Conservation (phyloP, 2,797 vertebrate genomes). For the Phataginus tetradactyla region DNA sequence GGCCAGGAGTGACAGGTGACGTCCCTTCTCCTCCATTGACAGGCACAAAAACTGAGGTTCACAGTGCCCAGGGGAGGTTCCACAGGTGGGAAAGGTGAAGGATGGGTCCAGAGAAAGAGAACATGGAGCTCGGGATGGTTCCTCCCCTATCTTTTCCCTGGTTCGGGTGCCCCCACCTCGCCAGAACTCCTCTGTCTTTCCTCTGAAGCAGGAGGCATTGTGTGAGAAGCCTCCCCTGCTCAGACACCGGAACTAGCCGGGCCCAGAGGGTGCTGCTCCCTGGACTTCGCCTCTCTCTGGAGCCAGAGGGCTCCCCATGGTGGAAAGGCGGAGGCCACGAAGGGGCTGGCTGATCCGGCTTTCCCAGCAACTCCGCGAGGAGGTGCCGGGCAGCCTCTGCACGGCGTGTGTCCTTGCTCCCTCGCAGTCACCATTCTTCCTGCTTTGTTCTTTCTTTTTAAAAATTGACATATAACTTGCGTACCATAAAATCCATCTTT, state of each 20-base stretch:
- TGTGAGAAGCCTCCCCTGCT: neutral
- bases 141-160: neutral
- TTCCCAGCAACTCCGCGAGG: neutral
- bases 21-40: neutral
- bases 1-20: neutral
- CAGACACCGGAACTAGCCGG: neutral
- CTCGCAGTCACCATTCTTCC: neutral
- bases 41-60: neutral
- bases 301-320: neutral
- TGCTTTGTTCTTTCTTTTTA: neutral
- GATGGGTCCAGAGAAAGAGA: neutral
- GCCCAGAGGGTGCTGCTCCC: neutral
- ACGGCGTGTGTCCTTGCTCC: neutral
- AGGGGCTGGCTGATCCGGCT: rapidly evolving
- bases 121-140: neutral
- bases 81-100: neutral
- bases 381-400: neutral
- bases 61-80: neutral
- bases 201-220: neutral
- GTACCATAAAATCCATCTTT: neutral
- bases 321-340: neutral
- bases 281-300: neutral
- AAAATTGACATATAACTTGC: neutral
- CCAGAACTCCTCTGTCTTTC: neutral
- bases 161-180: neutral